phyloP scores from a whole-genome alignment of 2,888 invertebrate genomes.

The Orthosia incerta region DNA sequence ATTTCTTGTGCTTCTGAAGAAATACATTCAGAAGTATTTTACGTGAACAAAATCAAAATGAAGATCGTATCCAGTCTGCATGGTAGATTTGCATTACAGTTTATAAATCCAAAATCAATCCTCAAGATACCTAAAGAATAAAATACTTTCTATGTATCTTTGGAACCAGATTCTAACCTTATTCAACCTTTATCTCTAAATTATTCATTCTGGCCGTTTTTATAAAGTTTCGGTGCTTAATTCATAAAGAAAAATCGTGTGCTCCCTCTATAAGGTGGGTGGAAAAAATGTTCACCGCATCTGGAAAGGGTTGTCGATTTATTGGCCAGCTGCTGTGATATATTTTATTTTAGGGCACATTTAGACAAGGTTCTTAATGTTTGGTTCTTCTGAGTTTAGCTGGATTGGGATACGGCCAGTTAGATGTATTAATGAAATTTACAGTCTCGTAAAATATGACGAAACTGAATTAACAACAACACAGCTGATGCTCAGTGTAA shows the following conservation, averaged over 20 bases:
- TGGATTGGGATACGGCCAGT: not conserved
- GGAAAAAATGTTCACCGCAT: conserved; percentile 49
- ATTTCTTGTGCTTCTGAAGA: too few relatives aligned
- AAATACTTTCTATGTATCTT: not conserved
- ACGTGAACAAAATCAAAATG: too few relatives aligned
- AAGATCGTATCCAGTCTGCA: too few relatives aligned
- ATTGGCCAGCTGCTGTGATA: conserved; percentile 35
- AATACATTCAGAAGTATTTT: too few relatives aligned
- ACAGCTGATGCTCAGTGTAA: too few relatives aligned
- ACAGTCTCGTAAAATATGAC: too few relatives aligned
- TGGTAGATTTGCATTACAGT: too few relatives aligned
- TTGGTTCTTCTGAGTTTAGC: not conserved
- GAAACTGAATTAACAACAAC: too few relatives aligned
- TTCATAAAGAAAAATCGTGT: conserved; percentile 62
- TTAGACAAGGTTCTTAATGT: conserved; percentile 7
- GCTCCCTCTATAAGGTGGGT: conserved; percentile 58
- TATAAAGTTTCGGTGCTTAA: conserved; percentile 44
- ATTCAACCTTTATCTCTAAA: conserved; percentile 19
- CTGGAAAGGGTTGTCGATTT: conserved; percentile 50
- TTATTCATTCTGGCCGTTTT: conserved; percentile 35
- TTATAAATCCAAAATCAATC: not conserved
- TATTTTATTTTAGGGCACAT: conserved; percentile 33
- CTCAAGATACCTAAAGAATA: not conserved
- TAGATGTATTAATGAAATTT: not conserved
- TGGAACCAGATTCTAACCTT: not conserved